phyloP scores from a whole-genome alignment of 2,113 vertebrate genomes.

The Aptenodytes forsteri region DNA sequence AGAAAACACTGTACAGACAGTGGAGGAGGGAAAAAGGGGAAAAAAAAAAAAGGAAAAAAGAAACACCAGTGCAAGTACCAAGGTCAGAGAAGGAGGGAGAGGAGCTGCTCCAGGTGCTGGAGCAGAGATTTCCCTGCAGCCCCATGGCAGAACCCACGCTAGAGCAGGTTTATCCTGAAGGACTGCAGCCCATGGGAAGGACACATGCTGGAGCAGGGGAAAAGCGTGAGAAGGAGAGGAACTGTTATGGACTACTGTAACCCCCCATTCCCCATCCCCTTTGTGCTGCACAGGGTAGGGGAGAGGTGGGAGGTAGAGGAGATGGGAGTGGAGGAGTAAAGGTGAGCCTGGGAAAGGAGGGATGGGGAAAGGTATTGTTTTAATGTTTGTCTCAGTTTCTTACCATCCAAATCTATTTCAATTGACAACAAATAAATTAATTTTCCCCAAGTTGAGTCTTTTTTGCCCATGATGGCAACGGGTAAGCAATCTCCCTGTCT shows the following conservation, averaged over 20 bases:
- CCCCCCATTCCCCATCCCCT: not conserved
- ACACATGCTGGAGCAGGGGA: not conserved
- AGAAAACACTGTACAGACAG: not conserved
- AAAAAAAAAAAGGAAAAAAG: not conserved
- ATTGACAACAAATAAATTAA: not conserved
- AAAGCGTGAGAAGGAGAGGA: not conserved
- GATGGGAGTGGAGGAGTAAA: not conserved
- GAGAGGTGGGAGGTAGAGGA: not conserved
- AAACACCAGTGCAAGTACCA: not conserved
- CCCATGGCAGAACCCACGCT: rapidly evolving
- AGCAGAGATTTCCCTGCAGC: not conserved
- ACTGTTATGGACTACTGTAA: not conserved
- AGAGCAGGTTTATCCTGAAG: not conserved
- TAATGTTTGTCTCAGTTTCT: not conserved
- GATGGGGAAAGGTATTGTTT: not conserved
- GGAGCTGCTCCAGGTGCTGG: not conserved
- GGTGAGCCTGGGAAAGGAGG: not conserved
- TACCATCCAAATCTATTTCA: not conserved
- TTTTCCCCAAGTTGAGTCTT: not conserved
- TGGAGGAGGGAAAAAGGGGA: not conserved
- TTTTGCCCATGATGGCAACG: not conserved
- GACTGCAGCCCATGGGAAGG: not conserved
- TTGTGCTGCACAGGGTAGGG: rapidly evolving
- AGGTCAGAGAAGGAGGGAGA: not conserved
- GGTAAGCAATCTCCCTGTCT: not conserved